Conservation (phyloP, 30 jellyfish, hydroid and myxozoan species). For the Aurelia sp. region DNA sequence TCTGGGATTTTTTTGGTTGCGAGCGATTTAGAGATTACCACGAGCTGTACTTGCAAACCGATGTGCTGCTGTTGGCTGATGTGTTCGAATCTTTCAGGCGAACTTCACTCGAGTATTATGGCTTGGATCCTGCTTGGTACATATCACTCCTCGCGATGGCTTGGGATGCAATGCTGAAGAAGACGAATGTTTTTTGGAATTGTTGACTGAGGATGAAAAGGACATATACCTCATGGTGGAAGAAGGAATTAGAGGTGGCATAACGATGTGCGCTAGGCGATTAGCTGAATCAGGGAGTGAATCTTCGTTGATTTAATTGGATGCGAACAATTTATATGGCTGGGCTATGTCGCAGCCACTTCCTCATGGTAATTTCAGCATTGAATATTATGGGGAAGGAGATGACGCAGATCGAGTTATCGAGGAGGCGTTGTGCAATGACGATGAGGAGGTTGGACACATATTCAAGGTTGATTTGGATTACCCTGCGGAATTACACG, state of each 20-base stretch:
- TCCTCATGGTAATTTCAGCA: not conserved
- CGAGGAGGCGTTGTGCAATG: not conserved
- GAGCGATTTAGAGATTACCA: constrained; percentile 26
- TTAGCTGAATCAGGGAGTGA: not conserved
- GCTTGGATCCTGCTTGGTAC: constrained; percentile 62
- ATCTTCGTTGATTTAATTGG: not conserved
- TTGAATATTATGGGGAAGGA: not conserved
- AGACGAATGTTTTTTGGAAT: not conserved
- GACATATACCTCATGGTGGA: not conserved
- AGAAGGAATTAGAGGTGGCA: constrained; percentile 4
- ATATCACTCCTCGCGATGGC: constrained; percentile 68
- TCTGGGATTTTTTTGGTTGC: not conserved
- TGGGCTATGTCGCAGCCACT: constrained; percentile 10
- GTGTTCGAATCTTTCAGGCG: constrained; percentile 59
- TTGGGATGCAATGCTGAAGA: constrained; percentile 2
- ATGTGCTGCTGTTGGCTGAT: constrained; percentile 45
- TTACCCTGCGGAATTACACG: not conserved
- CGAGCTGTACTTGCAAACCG: constrained; percentile 32
- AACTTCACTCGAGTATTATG: constrained; percentile 5
- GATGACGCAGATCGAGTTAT: constrained; percentile 7
- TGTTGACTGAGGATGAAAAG: not conserved
- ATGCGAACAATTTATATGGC: not conserved
- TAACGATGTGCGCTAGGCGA: not conserved
- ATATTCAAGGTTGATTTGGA: constrained; percentile 27
- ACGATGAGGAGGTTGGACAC: not conserved